Evolutionary conservation across 2,113 vertebrate genomes (phyloP).

Genomic region (Nansenia antarctica): DNA sequence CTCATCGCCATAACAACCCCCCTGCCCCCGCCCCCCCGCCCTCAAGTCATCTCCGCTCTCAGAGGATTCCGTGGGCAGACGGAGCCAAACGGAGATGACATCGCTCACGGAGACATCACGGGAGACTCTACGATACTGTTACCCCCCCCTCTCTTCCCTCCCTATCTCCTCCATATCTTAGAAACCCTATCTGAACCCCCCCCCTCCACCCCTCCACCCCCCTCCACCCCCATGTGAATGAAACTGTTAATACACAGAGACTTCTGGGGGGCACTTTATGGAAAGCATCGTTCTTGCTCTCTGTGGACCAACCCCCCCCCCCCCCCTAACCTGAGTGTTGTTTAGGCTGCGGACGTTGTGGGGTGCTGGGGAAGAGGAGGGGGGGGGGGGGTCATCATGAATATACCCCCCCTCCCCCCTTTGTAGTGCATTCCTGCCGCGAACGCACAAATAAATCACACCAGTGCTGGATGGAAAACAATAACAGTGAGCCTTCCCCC

Average conservation of each 20-base stretch:
- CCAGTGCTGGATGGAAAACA: conserved; percentile 34
- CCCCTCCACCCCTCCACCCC: too few relatives aligned
- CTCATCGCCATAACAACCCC: conserved; percentile 19
- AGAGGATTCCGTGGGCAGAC: not conserved
- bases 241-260: conserved; percentile 3
- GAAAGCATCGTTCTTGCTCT: conserved; percentile 22
- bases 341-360: not conserved
- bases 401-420: conserved; percentile 45
- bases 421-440: conserved; percentile 44
- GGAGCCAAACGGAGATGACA: not conserved
- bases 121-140: not conserved
- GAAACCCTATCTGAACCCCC: conserved; percentile 12
- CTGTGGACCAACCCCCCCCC: conserved; percentile 8
- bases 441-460: conserved; percentile 55
- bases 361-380: not conserved
- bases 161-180: not conserved
- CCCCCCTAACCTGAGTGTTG: not conserved
- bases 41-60: not conserved
- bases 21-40: too few relatives aligned
- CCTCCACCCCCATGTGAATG: conserved; percentile 23
- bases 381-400: conserved; percentile 19
- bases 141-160: not conserved
- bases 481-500: conserved; percentile 34
- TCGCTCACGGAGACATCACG: conserved; percentile 8
- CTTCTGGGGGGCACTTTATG: conserved; percentile 6